phyloP scores from a whole-genome alignment of 2,113 vertebrate species.

The Notothenia coriiceps region DNA sequence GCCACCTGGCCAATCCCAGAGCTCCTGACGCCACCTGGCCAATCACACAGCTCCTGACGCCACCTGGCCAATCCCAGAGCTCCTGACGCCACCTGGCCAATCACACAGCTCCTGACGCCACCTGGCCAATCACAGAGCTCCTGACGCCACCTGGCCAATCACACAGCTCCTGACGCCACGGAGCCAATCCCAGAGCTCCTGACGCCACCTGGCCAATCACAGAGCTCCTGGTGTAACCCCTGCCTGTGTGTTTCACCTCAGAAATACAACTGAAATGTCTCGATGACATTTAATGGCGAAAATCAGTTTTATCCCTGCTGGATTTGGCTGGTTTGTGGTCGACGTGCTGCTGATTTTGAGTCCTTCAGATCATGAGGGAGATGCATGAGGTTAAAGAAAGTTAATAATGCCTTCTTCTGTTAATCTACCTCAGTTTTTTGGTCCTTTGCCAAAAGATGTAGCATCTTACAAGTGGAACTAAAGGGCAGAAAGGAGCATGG shows the following conservation, averaged over 20 bases:
- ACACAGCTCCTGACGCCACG: too few species aligned
- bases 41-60: too few species aligned
- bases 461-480: neutral
- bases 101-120: too few species aligned
- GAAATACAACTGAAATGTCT: neutral
- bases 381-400: too few species aligned
- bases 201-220: neutral
- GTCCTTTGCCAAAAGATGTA: neutral
- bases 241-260: neutral
- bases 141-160: too few species aligned
- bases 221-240: slow-evolving; percentile 20
- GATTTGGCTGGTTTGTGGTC: too few species aligned
- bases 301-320: too few species aligned
- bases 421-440: neutral
- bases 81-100: too few species aligned
- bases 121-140: too few species aligned
- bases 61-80: too few species aligned
- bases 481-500: neutral
- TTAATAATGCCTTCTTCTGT: neutral
- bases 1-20: too few species aligned
- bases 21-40: too few species aligned
- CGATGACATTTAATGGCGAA: neutral
- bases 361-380: neutral
- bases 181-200: neutral
- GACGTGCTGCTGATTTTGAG: neutral